Conservation (phyloP, 2,113 vertebrate species). For the Platycercus adscitus region DNA sequence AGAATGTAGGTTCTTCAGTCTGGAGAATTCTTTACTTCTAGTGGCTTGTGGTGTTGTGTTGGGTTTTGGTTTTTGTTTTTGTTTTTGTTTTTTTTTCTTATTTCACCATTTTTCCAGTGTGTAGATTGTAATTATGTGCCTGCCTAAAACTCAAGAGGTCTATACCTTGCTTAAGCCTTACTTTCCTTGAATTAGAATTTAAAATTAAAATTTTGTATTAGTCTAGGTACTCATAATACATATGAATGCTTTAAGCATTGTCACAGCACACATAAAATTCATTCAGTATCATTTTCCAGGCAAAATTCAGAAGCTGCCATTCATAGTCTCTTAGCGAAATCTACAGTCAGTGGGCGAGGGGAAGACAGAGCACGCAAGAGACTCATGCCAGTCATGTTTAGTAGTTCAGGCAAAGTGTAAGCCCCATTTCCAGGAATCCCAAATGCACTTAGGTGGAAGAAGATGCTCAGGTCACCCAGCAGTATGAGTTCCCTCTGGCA, state of each 20-base stretch:
- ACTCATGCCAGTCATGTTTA: not conserved
- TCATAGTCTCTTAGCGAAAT: not conserved
- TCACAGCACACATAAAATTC: not conserved
- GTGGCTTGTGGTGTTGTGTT: not conserved
- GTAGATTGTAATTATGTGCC: not conserved
- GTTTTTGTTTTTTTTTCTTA: not conserved
- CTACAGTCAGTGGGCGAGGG: not conserved
- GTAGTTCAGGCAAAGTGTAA: not conserved
- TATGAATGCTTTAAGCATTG: not conserved
- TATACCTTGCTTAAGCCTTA: not conserved
- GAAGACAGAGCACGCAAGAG: not conserved
- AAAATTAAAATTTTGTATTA: constrained; percentile 7
- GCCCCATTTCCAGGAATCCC: not conserved
- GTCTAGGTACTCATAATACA: not conserved
- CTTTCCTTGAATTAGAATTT: not conserved
- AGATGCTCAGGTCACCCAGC: not conserved
- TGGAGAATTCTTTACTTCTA: not conserved
- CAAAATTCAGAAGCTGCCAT: not conserved
- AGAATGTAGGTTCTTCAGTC: not conserved
- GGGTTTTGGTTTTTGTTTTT: not conserved
- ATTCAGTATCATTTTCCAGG: not conserved
- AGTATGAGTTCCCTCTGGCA: not conserved
- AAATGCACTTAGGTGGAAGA: not conserved
- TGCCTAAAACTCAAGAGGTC: not conserved
- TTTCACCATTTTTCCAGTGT: not conserved